Percentiles rank a stretch among this genome's conserved stretches.
Conservation (phyloP, 2,888 invertebrate genomes). For the Andrena praecox region DNA sequence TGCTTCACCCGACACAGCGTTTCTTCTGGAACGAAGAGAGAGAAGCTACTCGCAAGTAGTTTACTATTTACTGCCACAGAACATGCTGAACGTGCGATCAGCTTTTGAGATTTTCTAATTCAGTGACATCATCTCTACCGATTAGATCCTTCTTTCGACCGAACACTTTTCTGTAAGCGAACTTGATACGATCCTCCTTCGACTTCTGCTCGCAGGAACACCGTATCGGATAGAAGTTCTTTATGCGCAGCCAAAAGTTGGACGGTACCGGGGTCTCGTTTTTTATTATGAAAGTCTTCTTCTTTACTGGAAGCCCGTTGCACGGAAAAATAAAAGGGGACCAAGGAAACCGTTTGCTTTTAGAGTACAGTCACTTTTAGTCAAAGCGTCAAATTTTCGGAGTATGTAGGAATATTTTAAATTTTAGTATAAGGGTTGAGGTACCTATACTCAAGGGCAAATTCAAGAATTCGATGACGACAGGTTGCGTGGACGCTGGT, state of each 20-base stretch:
- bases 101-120: background rate
- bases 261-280: conserved; percentile 82
- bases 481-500: conserved; percentile 12
- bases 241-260: conserved; percentile 69
- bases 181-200: conserved; percentile 66
- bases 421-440: background rate
- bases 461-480: conserved; percentile 53
- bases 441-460: conserved; percentile 49
- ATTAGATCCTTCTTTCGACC: conserved; percentile 13
- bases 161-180: conserved; percentile 42
- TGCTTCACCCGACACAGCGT: conserved; percentile 70
- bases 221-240: conserved; percentile 76
- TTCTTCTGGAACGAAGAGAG: conserved; percentile 32
- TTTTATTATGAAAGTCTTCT: conserved; percentile 81
- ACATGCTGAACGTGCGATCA: background rate
- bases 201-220: conserved; percentile 32
- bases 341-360: too few species aligned
- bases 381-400: too few species aligned
- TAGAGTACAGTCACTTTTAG: too few species aligned
- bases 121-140: conserved; percentile 19
- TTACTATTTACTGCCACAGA: too few species aligned
- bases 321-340: too few species aligned
- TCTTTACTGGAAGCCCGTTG: conserved; percentile 75
- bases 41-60: background rate
- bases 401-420: background rate